A percentile compares a stretch with the other conserved stretches of the same genome.
Evolutionary conservation across 2,113 vertebrate genomes (phyloP).

Genomic region (Takifugu flavidus): DNA sequence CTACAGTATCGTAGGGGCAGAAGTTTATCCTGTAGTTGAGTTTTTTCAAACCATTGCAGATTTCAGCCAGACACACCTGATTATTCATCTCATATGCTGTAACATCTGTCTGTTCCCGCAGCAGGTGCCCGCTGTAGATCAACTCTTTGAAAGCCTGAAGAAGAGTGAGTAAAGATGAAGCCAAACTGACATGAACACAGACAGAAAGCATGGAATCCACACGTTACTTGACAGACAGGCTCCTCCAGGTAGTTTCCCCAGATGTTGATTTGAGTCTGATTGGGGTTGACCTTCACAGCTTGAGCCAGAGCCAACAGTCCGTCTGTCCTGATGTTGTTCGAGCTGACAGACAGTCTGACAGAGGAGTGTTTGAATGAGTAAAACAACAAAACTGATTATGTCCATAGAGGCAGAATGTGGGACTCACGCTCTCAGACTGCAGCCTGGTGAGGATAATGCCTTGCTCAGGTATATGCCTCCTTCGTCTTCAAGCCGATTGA

Average conservation of each 20-base stretch:
- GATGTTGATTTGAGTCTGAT: constrained; percentile 82
- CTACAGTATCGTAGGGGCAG: too few relatives aligned
- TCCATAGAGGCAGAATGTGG: not conserved
- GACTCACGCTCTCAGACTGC: constrained; percentile 81
- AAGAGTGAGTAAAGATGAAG: accelerated
- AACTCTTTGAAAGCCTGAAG: constrained; percentile 82
- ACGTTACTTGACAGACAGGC: constrained; percentile 73
- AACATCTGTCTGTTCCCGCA: constrained; percentile 76
- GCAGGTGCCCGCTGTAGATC: constrained; percentile 70
- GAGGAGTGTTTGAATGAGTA: not conserved
- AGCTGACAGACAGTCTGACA: constrained; percentile 78
- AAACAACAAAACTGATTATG: not conserved
- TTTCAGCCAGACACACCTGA: constrained; percentile 72
- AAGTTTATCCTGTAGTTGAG: constrained; percentile 68
- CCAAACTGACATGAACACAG: too few relatives aligned
- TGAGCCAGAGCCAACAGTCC: constrained; percentile 79
- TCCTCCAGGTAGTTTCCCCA: constrained; percentile 88
- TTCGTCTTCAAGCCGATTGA: constrained; percentile 83
- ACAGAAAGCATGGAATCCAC: too few relatives aligned
- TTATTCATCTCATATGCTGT: constrained; percentile 76
- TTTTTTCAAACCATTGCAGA: constrained; percentile 74
- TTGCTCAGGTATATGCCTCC: constrained; percentile 81
- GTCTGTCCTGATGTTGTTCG: constrained; percentile 76
- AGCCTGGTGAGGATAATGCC: constrained; percentile 70
- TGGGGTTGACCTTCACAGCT: constrained; percentile 66